These are phyloP conservation scores for Pollenia amentaria DNA, from an alignment of 2,888 invertebrate species.

Conservation along the genomic window DNA sequence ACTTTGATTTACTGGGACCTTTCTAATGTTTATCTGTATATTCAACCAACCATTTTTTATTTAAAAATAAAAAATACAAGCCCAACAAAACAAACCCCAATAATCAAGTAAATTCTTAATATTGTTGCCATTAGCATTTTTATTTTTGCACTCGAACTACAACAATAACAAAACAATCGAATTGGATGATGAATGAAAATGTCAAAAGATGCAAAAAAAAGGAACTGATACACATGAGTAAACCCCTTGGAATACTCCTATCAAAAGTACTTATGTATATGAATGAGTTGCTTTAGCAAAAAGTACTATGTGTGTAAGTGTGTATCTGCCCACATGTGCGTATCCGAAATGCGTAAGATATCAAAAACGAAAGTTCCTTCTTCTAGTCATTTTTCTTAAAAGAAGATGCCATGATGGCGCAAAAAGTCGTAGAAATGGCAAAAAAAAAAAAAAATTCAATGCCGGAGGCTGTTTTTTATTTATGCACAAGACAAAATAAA, in stretches of 20 bases:
- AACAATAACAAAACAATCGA: constrained; percentile 50
- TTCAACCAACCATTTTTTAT: no score
- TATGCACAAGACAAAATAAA: constrained; percentile 70
- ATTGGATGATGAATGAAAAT: constrained; percentile 80
- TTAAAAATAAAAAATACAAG: constrained; percentile 1
- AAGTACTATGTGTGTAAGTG: neutral
- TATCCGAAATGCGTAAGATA: constrained; percentile 39
- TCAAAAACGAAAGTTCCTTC: constrained; percentile 52
- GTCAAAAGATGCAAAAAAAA: constrained; percentile 76
- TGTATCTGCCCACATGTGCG: constrained; percentile 39
- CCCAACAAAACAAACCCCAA: constrained; percentile 59
- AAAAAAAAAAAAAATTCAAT: constrained; percentile 57
- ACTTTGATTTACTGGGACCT: no score
- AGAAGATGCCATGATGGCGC: constrained; percentile 73
- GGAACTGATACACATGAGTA: constrained; percentile 66
- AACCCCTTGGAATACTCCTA: constrained; percentile 55
- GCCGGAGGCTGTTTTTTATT: constrained; percentile 71
- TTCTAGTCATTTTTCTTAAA: neutral
- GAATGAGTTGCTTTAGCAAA: neutral
- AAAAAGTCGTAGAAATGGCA: constrained; percentile 72
- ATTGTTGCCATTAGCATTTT: constrained; percentile 66
- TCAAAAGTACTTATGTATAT: neutral
- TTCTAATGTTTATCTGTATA: no score
- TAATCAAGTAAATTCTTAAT: constrained; percentile 64
- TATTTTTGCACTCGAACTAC: constrained; percentile 72